Percentiles rank a stretch among this genome's conserved stretches.
Conservation (phyloP, 2,797 vertebrate genomes). For the Coranthus polyacanthus region DNA sequence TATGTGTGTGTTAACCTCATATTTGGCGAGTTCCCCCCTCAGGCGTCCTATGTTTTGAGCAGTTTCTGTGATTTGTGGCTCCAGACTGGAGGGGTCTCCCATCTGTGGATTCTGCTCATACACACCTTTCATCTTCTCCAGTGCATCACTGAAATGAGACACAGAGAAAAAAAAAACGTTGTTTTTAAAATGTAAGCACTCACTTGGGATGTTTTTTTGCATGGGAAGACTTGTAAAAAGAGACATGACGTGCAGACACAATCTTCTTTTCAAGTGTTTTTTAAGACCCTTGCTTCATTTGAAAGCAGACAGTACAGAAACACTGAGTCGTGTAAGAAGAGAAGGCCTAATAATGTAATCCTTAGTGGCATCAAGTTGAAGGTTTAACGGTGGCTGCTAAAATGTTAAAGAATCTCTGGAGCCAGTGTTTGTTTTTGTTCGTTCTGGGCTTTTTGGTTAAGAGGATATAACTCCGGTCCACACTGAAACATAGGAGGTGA, state of each 20-base stretch:
- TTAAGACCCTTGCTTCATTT: no score
- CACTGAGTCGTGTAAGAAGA: no score
- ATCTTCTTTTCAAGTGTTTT: not conserved
- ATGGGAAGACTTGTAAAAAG: slow-evolving; percentile 29
- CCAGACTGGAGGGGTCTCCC: slow-evolving; percentile 93
- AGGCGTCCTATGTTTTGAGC: slow-evolving; percentile 90
- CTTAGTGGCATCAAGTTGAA: no score
- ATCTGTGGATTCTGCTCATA: slow-evolving; percentile 94
- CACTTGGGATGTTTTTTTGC: slow-evolving; percentile 30
- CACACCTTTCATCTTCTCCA: slow-evolving; percentile 97
- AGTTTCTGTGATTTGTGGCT: slow-evolving; percentile 93
- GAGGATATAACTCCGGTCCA: no score
- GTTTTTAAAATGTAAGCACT: slow-evolving; percentile 25
- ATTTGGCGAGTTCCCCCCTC: slow-evolving; percentile 91
- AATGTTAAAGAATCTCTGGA: no score
- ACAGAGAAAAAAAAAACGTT: slow-evolving; percentile 20
- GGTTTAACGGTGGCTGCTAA: no score
- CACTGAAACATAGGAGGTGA: no score
- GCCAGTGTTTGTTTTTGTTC: no score
- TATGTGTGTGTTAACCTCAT: no score
- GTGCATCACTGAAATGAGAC: slow-evolving; percentile 87
- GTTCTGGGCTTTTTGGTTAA: no score
- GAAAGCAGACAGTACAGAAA: no score
- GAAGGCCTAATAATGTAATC: no score
- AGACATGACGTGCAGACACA: not conserved